Base-by-base conservation (phyloP, 2,888 invertebrate genomes). In the Drosophila demipolita region DNA sequence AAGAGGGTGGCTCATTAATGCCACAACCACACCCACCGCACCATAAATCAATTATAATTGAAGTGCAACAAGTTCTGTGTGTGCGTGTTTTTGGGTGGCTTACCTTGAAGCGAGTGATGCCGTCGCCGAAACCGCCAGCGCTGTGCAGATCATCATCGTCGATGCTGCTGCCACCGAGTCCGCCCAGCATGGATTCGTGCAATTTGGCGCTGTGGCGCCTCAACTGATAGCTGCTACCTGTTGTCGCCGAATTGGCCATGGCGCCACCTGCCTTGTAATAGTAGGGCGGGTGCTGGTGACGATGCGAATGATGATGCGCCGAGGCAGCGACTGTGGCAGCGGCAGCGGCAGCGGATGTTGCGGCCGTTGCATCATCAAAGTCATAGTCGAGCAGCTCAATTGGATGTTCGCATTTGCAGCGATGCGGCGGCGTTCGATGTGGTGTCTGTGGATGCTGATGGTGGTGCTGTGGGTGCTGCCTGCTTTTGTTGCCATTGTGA, bases 341-440 rank as follows among this genome's bases (percentile, higher is more conserved):
- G 50, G 63, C 38, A 8, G 59, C 38, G 11, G 60, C 67, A 57
- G 36, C 65, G 35, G 66, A 68, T 58, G 74, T 63, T 57, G 64
- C 79, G 58, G 66, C 67, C 40, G 67, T 40, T 52, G 80, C 75
- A 40, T 88, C 87, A 70, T 87, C 87, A 58, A 82, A 82, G 68
- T 79, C 80, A 61, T 78, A 85, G 72, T 80, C 86, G 74, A 88
- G 72, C 74, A 87, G 71, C 70, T 87, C 87, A 68, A 88, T 87
- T 52, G 87, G 87, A 73, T 88, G 88, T 8, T 88, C 87, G 58
- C 87, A 88, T 78, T 88, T 89, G 64, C 87, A 88, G 64, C 87
- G 87, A 59, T 83, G 87, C 20, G 83, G 87, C 50, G 88, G 87
- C 15, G 84, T 84, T 38, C 84, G 82, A 59, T 86, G 84, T 40